A percentile compares a stretch with the other conserved stretches of the same genome.
Evolutionary conservation across 2,113 vertebrate genomes (phyloP).

Genomic region (Dromaius novaehollandiae): DNA sequence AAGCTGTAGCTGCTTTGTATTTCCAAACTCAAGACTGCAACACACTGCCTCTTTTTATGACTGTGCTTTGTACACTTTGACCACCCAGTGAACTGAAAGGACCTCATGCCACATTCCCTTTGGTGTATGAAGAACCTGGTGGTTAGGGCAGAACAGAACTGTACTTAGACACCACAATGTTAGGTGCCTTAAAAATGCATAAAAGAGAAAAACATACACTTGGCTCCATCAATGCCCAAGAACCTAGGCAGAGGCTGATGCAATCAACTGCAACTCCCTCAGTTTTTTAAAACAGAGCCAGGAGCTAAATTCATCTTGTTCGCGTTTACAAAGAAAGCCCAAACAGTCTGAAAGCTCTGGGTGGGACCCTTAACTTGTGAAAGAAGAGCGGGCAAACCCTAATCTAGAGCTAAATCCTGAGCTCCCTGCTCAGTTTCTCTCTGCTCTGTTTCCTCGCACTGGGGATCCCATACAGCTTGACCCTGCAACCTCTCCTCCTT

Average conservation of each 20-base stretch:
- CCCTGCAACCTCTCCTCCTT: neutral
- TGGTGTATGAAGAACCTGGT: neutral
- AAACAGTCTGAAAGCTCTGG: neutral
- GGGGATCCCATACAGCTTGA: neutral
- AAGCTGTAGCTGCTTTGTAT: neutral
- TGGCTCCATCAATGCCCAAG: neutral
- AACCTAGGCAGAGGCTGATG: slow-evolving; percentile 28
- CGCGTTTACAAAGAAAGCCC: neutral
- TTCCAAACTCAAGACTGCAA: neutral
- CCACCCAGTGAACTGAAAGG: neutral
- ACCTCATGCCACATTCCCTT: neutral
- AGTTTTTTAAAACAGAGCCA: neutral
- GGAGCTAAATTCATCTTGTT: neutral
- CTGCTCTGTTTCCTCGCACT: neutral
- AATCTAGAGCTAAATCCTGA: neutral
- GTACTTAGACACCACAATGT: neutral
- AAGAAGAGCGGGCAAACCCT: neutral
- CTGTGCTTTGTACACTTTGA: rapidly evolving
- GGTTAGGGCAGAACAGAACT: neutral
- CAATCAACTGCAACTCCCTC: slow-evolving; percentile 13
- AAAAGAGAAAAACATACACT: neutral
- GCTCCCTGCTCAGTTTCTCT: neutral
- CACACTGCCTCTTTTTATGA: neutral
- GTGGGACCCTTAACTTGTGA: neutral
- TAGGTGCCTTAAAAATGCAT: neutral